phyloP scores from a whole-genome alignment of 2,797 vertebrate genomes.

The Pseudochirops cupreus region DNA sequence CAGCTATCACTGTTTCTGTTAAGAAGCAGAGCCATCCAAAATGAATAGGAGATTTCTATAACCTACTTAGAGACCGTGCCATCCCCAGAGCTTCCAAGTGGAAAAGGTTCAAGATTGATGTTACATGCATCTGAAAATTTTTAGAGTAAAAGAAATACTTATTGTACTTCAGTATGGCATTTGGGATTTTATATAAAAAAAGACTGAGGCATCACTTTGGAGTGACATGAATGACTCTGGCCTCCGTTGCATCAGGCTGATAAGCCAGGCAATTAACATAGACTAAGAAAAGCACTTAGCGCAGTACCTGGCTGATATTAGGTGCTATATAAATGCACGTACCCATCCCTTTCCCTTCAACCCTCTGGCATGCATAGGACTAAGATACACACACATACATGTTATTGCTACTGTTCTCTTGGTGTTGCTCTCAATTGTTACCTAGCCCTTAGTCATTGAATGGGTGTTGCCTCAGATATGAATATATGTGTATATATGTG shows the following conservation, averaged over 20 bases:
- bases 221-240: background rate
- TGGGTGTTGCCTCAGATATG: background rate
- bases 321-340: background rate
- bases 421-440: background rate
- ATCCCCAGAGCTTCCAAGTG: background rate
- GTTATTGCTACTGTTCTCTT: background rate
- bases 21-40: background rate
- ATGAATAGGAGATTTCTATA: background rate
- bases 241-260: background rate
- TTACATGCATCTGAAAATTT: background rate
- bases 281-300: background rate
- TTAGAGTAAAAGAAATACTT: background rate
- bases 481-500: too few species aligned
- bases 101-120: conserved; percentile 18
- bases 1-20: background rate
- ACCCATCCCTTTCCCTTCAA: background rate
- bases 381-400: background rate
- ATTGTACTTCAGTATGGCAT: background rate
- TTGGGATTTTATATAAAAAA: background rate
- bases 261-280: background rate
- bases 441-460: background rate
- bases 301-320: too few species aligned
- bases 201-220: background rate
- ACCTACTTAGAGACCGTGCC: background rate
- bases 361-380: background rate